Evolutionary conservation across 1,140 invertebrate genomes (phyloP), one percentile per base, ranked within the genome.

Genomic region (Nebria ingens): DNA sequence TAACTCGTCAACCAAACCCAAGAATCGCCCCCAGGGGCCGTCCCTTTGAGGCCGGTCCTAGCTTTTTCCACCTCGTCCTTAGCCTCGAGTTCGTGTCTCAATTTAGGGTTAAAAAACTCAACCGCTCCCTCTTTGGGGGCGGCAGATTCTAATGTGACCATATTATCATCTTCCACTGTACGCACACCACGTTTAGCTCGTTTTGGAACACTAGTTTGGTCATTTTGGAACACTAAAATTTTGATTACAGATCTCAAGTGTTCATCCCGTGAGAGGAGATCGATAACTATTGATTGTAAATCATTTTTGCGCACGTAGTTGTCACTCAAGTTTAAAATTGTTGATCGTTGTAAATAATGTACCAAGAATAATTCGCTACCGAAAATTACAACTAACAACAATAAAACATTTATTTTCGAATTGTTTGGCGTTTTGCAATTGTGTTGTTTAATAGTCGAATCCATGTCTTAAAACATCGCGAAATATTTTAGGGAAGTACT

Each of bases 1-100:
- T 87, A 86, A 59, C 84, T 84, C 19, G 86, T 87, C 45, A 89
- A 66, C 81, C 85, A 89, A 56, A 88, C 81, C 84, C 85, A 86
- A 22, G 80, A 79, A 61, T 85, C 81, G 13, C 79, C 82, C 17
- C 78, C 80, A 0, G 80, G 79, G 0, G 80, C 79, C 0, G 76
- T 73, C 0, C 78, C 79, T 58, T 80, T 80, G 0, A 72, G 68
- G 0, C 78, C 78, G 0, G 75, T 78, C 21, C 69, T 72, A 51
- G 73, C 71, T 65, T 76, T 77, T 54, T 77, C 75, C 19, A 76
- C 72, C 9, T 75, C 73, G 56, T 82, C 81, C 55, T 80, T 81
- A 56, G 80, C 79, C 56, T 84, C 81, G 1, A 83, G 64, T n/a
- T 79, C 77, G 2, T 74, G 66, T 52, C 79, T 69, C 62, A 82